These are phyloP conservation scores for Amia ocellicauda DNA, from an alignment of 2,113 vertebrate genomes.

Conservation along the genomic window DNA sequence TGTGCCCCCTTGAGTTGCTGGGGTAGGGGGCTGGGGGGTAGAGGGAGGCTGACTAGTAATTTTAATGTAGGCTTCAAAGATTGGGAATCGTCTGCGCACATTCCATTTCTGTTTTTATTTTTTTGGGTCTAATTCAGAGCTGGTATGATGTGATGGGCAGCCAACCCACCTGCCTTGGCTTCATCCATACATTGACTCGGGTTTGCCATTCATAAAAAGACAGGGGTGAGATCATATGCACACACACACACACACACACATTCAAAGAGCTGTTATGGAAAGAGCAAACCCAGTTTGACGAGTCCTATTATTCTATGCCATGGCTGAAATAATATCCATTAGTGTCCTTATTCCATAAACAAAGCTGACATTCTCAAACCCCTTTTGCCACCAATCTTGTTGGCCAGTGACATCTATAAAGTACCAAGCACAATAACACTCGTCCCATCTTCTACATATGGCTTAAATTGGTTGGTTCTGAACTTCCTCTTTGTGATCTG, in stretches of 20 bases:
- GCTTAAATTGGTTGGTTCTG: too few species aligned
- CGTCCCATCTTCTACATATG: too few species aligned
- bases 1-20: constrained; percentile 58
- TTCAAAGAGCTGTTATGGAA: constrained; percentile 56
- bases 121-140: constrained; percentile 21
- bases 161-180: constrained; percentile 45
- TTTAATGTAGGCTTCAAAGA: constrained; percentile 87
- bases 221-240: too few species aligned
- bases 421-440: too few species aligned
- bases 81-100: constrained; percentile 68
- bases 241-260: too few species aligned
- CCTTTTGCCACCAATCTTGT: constrained; percentile 20
- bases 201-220: constrained; percentile 67
- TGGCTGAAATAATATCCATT: not conserved
- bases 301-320: constrained; percentile 45
- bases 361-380: constrained; percentile 2
- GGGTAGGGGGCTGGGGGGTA: constrained; percentile 22
- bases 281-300: constrained; percentile 51
- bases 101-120: constrained; percentile 64
- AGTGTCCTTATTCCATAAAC: not conserved
- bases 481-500: too few species aligned
- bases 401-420: constrained; percentile 34
- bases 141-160: constrained; percentile 55
- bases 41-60: constrained; percentile 64
- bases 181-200: constrained; percentile 42